These are phyloP conservation scores for Cheilosia urbana DNA, from an alignment of 2,888 invertebrate species.

Conservation along the genomic window DNA sequence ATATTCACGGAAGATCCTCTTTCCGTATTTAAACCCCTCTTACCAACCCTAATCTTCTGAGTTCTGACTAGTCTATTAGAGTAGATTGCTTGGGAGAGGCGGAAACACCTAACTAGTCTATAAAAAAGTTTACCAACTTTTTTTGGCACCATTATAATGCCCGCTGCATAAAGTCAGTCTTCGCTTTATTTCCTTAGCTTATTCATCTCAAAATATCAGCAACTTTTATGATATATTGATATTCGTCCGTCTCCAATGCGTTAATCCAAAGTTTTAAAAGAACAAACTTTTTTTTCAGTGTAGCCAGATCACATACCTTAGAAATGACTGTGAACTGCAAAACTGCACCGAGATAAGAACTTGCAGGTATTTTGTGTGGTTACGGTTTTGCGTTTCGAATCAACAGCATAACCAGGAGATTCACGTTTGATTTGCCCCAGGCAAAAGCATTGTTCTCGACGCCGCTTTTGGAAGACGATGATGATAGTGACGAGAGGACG, in stretches of 20 bases:
- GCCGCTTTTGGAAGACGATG: slow-evolving; percentile 72
- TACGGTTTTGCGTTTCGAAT: slow-evolving; percentile 60
- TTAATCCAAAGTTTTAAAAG: background rate
- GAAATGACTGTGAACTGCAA: slow-evolving; percentile 45
- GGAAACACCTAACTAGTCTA: no score
- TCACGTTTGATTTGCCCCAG: slow-evolving; percentile 72
- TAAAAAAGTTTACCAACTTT: no score
- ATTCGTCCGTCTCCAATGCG: background rate
- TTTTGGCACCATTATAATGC: no score
- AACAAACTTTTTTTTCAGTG: slow-evolving; percentile 29
- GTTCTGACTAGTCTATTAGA: no score
- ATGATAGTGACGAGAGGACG: slow-evolving; percentile 74
- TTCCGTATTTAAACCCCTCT: no score
- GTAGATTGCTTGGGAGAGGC: no score
- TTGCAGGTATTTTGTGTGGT: slow-evolving; percentile 66
- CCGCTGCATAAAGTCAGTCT: no score
- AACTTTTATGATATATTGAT: no score
- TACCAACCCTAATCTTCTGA: no score
- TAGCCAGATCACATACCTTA: slow-evolving; percentile 11
- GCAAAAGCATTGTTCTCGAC: slow-evolving; percentile 71
- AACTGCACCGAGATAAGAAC: slow-evolving; percentile 57
- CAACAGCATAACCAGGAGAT: slow-evolving; percentile 66
- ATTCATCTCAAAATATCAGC: no score
- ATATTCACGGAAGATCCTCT: no score
- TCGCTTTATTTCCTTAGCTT: no score